These are phyloP conservation scores for Danio aesculapii DNA, from an alignment of 2,797 vertebrate species.

Conservation along the genomic window DNA sequence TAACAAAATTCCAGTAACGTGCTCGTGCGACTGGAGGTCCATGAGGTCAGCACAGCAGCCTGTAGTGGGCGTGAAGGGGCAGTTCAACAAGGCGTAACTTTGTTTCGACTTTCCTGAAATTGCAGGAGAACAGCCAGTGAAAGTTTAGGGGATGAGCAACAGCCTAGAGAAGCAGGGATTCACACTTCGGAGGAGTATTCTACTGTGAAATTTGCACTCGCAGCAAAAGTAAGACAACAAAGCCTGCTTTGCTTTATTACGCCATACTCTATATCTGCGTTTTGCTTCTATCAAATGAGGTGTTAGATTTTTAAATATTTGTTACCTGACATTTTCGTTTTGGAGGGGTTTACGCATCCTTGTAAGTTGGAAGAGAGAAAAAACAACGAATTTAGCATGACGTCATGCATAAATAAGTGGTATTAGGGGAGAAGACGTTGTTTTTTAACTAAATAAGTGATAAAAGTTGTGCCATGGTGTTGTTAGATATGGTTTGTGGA, in stretches of 20 bases:
- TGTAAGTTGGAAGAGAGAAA: neutral
- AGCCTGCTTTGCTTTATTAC: neutral
- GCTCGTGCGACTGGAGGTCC: conserved; percentile 7
- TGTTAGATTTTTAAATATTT: neutral
- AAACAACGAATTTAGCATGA: neutral
- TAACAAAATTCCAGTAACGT: conserved; percentile 4
- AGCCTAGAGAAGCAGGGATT: conserved; percentile 39
- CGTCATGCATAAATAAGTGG: neutral
- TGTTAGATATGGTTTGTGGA: neutral
- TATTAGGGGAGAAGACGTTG: neutral
- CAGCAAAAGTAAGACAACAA: conserved; percentile 46
- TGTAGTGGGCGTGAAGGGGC: conserved; percentile 64
- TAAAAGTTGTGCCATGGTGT: neutral
- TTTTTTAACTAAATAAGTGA: neutral
- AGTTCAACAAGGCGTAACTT: conserved; percentile 53
- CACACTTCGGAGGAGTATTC: conserved; percentile 23
- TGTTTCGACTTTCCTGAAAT: conserved; percentile 37
- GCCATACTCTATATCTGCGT: neutral
- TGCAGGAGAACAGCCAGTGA: conserved; percentile 57
- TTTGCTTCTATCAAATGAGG: neutral
- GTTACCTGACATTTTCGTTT: neutral
- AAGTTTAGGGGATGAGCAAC: conserved; percentile 61
- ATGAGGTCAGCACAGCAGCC: conserved; percentile 58
- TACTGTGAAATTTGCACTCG: conserved; percentile 24
- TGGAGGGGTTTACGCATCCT: neutral